Evolutionary conservation across 2,888 invertebrate species (phyloP).

Genomic region (Sturmia bella): DNA sequence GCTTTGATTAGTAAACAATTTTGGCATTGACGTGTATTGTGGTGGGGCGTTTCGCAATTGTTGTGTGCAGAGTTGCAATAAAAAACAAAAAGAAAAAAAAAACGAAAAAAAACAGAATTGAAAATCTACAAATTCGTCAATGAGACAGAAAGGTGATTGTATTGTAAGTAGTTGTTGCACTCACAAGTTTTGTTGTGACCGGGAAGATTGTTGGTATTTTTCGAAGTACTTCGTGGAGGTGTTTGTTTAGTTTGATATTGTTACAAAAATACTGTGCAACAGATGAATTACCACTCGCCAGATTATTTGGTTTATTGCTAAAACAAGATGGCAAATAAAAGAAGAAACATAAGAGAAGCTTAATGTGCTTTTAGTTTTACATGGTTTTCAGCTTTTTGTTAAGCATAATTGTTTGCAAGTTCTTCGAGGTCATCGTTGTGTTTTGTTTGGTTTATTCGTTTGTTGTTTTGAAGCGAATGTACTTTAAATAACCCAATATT

Average conservation of each 20-base stretch:
- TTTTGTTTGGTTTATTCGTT: conserved; percentile 17
- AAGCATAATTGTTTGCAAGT: conserved; percentile 17
- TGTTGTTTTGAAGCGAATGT: conserved; percentile 36
- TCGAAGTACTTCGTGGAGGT: conserved; percentile 49
- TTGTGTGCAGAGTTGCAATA: conserved; percentile 29
- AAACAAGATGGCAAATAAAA: conserved; percentile 30
- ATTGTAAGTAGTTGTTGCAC: neutral
- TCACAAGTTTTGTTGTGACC: conserved; percentile 27
- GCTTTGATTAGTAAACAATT: conserved; percentile 57
- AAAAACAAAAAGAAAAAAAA: conserved; percentile 20
- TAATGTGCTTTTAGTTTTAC: conserved; percentile 42
- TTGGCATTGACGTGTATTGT: conserved; percentile 72
- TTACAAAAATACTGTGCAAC: neutral
- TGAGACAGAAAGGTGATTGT: conserved; percentile 64
- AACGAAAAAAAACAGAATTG: conserved; percentile 28
- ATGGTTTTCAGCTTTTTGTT: conserved; percentile 29
- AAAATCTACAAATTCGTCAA: conserved; percentile 59
- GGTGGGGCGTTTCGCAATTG: conserved; percentile 71
- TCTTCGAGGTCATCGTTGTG: conserved; percentile 62
- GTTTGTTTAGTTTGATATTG: conserved; percentile 36
- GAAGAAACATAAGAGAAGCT: conserved; percentile 20
- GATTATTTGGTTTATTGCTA: conserved; percentile 40
- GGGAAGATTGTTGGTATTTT: conserved; percentile 15
- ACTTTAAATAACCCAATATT: conserved; percentile 37
- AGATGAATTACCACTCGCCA: conserved; percentile 30